Base-by-base conservation (phyloP, 2,113 vertebrate genomes). In the Psilopogon haemacephalus region DNA sequence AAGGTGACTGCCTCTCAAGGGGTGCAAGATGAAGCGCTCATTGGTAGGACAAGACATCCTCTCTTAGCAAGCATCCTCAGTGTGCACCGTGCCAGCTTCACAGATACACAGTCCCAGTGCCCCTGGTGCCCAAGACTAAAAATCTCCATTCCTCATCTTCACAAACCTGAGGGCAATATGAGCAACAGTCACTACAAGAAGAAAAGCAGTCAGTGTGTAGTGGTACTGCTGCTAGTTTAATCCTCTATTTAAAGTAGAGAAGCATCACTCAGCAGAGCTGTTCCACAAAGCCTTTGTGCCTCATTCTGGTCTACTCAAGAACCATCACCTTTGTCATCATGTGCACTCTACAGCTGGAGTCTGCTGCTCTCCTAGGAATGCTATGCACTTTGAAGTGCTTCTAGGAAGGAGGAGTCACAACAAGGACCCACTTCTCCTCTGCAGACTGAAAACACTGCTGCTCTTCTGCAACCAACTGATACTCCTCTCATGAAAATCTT, bases 1-100 rank as follows among this genome's bases (percentile, higher is more conserved):
- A 44, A 38, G 63, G 33, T 13, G 38, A 24, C 56, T 5, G 13
- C 19, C 30, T 71, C 65, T 74, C 33, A 63, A 42, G 0, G 40
- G 15, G 12, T 50, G 5, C 37, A n/a, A 69, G 37, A 60, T 4
- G 6, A 73, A 50, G 32, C 58, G 38, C 19, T 73, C 0, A 0
- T 5, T 55, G 18, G 13, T 0, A 32, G 76, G 52, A 44, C 11
- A 83, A 50, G 15, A 32, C 13, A 15, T 0, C 2, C 23, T 24
- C 14, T 65, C 59, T 37, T 38, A 69, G 32, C 11, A 50, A 40
- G 17, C 56, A 55, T 27, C 32, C 50, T 76, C 4, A 35, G 23
- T 0, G 2, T 6, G 16, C 69, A 77, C 23, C 32, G 42, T 0
- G 0, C 12, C 40, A 73, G 35, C 63, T 56, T 56, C 83, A 78